These are phyloP conservation scores for Candidula unifasciata DNA, from an alignment of 2,888 invertebrate species.

Conservation along the genomic window DNA sequence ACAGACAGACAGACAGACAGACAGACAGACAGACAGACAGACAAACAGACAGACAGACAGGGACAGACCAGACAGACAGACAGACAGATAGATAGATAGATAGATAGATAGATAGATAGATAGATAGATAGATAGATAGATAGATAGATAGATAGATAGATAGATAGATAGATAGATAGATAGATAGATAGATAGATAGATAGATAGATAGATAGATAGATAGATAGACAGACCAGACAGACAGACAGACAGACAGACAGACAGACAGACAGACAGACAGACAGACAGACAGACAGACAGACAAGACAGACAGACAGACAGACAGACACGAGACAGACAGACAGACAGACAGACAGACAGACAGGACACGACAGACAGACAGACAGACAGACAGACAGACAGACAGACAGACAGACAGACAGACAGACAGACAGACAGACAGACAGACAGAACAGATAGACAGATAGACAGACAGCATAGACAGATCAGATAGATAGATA, in stretches of 20 bases:
- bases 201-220: slow-evolving; percentile 7
- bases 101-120: slow-evolving; percentile 22
- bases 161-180: neutral
- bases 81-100: slow-evolving; percentile 32
- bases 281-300: neutral
- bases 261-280: slow-evolving; percentile 2
- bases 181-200: neutral
- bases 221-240: slow-evolving; percentile 8
- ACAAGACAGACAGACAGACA: too few relatives aligned
- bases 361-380: too few relatives aligned
- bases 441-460: too few relatives aligned
- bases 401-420: slow-evolving; percentile 24
- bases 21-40: slow-evolving; percentile 32
- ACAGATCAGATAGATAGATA: too few relatives aligned
- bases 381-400: slow-evolving; percentile 19
- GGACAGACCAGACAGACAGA: slow-evolving; percentile 37
- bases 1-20: slow-evolving; percentile 12
- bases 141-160: slow-evolving; percentile 8
- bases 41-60: slow-evolving; percentile 34
- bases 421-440: slow-evolving; percentile 13
- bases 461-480: too few relatives aligned
- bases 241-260: neutral
- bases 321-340: too few relatives aligned
- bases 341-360: too few relatives aligned
- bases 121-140: slow-evolving; percentile 9